Evolutionary conservation across 2,888 invertebrate species (phyloP), one percentile per base, ranked within the genome.

Genomic region (Lapara coniferarum): DNA sequence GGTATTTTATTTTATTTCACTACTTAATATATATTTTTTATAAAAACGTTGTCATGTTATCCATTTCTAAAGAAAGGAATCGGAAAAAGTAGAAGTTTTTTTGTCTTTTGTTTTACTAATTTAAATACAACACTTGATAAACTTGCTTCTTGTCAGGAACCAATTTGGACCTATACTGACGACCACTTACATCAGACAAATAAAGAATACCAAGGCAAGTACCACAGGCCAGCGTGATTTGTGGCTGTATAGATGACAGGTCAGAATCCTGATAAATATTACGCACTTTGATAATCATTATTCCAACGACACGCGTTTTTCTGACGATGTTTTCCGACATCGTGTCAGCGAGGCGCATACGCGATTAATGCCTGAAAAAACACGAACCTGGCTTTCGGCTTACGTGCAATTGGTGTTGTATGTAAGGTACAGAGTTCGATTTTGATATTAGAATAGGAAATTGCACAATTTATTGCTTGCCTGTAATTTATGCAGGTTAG

Each of bases 271-370:
- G 49, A 19, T 46, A 16, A 46, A 63, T 63, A 63, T 63, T 63
- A 63, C 63, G 63, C 63, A 63, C 63, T 49, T 19, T 46, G 19
- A 13, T 63, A 49, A 19, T 63, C 49, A 63, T 46, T 63, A 63
- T 63, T 63, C 63, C 19, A 63, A 63, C 49, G 63, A 63, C 63
- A 63, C 49, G 63, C n/a, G 46, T 63, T 63, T 63, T 63, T 63
- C 19, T 63, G 63, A 63, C 63, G 63, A 63, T 49, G 25, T 63
- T 63, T 63, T 63, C 63, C 63, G 63, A 63, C 63, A 63, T 46
- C 49, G 16, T 49, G 10, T 19, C 7, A 63, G 19, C 63, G 63
- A 49, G 63, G 49, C 46, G 63, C 63, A 63, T 63, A 63, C 63
- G 63, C 63, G 49, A 63, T 63, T 63, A 63, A 63, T n/a, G 12